Conservation (phyloP, 2,113 vertebrate species). For the Heterotis niloticus region DNA sequence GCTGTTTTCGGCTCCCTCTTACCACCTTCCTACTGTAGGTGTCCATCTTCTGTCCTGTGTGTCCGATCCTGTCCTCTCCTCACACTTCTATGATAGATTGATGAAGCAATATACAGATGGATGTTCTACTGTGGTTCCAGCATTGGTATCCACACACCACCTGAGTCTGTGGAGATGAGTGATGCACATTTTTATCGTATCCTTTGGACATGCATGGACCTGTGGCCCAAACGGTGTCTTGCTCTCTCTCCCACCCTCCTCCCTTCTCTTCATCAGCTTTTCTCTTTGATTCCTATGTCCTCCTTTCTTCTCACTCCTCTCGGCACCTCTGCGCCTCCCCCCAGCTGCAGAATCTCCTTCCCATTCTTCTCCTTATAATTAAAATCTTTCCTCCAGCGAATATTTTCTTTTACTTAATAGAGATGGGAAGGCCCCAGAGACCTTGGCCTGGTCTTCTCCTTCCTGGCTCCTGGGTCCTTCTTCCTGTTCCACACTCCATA, state of each 20-base stretch:
- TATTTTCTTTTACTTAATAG: conserved; percentile 10
- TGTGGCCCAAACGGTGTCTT: background rate
- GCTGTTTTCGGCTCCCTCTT: background rate
- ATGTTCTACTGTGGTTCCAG: background rate
- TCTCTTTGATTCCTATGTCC: conserved; percentile 5
- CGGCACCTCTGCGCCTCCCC: background rate
- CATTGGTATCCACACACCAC: background rate
- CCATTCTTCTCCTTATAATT: background rate
- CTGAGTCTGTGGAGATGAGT: too few relatives aligned
- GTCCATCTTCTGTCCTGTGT: background rate
- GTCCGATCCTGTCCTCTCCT: background rate
- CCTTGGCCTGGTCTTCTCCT: background rate
- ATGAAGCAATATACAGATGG: conserved; percentile 18
- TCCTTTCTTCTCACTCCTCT: background rate
- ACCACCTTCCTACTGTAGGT: background rate
- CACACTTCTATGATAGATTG: background rate
- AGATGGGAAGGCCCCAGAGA: background rate
- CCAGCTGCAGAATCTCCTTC: background rate
- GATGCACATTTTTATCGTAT: too few relatives aligned
- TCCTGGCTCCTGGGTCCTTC: background rate
- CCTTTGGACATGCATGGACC: too few relatives aligned
- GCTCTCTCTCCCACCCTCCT: background rate
- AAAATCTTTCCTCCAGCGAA: conserved; percentile 12
- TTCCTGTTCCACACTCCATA: background rate
- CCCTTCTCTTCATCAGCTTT: background rate